Evolutionary conservation across 1,140 invertebrate genomes (phyloP).

Genomic region (Triops longicaudatus): DNA sequence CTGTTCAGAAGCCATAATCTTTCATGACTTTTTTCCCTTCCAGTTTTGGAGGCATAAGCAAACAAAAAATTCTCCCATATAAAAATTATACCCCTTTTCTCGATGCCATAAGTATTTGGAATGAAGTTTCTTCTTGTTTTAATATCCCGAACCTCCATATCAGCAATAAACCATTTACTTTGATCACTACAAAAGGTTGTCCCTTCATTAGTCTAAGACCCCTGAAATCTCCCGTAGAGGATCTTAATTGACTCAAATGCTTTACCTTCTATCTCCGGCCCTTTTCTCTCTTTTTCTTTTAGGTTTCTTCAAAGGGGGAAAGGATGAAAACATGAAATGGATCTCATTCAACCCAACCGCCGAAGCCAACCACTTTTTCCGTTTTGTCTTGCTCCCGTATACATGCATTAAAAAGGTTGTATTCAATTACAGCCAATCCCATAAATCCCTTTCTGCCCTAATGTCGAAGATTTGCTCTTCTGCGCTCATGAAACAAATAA

Average conservation of each 20-base stretch:
- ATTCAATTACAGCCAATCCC: too few relatives aligned
- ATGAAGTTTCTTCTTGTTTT: not conserved
- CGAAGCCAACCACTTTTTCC: too few relatives aligned
- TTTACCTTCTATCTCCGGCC: not conserved
- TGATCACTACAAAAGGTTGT: not conserved
- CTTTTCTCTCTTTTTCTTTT: not conserved
- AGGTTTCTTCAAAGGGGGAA: not conserved
- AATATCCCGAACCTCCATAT: not conserved
- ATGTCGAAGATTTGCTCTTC: too few relatives aligned
- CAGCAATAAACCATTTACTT: constrained; percentile 6
- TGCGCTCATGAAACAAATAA: too few relatives aligned
- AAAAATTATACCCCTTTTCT: not conserved
- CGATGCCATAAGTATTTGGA: not conserved
- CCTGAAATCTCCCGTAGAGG: not conserved
- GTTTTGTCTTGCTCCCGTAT: too few relatives aligned
- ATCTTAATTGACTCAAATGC: constrained; percentile 6
- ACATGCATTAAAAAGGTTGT: too few relatives aligned
- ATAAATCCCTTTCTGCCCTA: too few relatives aligned
- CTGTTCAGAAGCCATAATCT: not conserved
- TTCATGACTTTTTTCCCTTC: not conserved
- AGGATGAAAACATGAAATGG: not conserved
- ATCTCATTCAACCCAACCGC: too few relatives aligned
- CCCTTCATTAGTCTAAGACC: not conserved
- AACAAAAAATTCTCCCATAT: not conserved
- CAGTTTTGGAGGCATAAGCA: not conserved